Percentiles rank a stretch among this genome's conserved stretches.
phyloP scores from a whole-genome alignment of 2,797 vertebrate genomes.

The Cetoscarus ocellatus region DNA sequence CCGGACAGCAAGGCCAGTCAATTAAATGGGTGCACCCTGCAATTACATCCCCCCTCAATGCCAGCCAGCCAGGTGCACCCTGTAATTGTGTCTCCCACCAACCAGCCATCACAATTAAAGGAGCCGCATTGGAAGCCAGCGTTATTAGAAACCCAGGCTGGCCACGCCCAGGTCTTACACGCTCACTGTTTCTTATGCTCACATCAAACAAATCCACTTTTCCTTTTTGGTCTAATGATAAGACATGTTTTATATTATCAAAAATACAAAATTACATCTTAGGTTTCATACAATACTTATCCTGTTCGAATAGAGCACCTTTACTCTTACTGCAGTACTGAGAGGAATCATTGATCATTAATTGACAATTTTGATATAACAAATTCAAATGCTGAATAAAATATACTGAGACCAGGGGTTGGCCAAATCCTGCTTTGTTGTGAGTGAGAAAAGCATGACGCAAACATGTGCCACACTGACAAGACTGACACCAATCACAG shows the following conservation, averaged over 20 bases:
- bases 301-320: constrained; percentile 8
- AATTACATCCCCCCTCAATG: constrained; percentile 70
- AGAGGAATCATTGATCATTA: neutral
- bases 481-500: constrained; percentile 50
- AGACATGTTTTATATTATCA: too few relatives aligned
- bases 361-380: neutral
- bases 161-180: constrained; percentile 81
- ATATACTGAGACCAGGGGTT: constrained; percentile 66
- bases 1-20: constrained; percentile 68
- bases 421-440: constrained; percentile 71
- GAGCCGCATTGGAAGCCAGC: constrained; percentile 68
- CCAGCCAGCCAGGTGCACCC: constrained; percentile 76
- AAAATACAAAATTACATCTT: too few relatives aligned
- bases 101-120: constrained; percentile 74
- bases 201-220: neutral
- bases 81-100: constrained; percentile 82
- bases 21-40: constrained; percentile 77
- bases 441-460: constrained; percentile 76
- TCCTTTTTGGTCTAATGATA: neutral
- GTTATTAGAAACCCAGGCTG: constrained; percentile 77
- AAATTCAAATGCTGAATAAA: neutral
- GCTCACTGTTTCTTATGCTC: constrained; percentile 10
- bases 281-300: neutral
- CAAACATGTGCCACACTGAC: constrained; percentile 64
- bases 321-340: neutral